Evolutionary conservation across 2,113 vertebrate species (phyloP).

Genomic region (Scomber scombrus): DNA sequence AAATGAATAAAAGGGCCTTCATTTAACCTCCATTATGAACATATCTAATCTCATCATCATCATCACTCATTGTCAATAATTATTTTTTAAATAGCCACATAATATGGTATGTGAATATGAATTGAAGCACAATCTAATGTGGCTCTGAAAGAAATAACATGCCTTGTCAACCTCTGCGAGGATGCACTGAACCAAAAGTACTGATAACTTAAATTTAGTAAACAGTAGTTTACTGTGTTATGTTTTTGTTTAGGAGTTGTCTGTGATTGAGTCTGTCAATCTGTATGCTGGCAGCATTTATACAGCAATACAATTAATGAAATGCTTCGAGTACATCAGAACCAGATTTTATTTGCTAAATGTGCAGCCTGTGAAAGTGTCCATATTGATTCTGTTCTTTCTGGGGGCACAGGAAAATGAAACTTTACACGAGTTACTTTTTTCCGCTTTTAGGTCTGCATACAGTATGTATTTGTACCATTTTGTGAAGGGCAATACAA

Average conservation of each 20-base stretch:
- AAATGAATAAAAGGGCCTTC: background rate
- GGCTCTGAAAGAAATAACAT: constrained; percentile 51
- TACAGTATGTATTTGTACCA: constrained; percentile 33
- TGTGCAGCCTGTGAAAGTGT: constrained; percentile 29
- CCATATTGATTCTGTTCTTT: constrained; percentile 25
- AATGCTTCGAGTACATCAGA: constrained; percentile 42
- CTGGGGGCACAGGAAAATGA: constrained; percentile 22
- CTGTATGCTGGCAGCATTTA: constrained; percentile 45
- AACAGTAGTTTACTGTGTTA: constrained; percentile 42
- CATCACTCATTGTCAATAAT: constrained; percentile 6
- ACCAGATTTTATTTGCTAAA: constrained; percentile 38
- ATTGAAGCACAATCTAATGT: constrained; percentile 73
- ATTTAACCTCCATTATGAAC: constrained; percentile 17
- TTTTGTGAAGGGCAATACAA: constrained; percentile 65
- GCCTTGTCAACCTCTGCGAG: constrained; percentile 63
- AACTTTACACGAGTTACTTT: background rate
- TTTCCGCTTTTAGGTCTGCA: constrained; percentile 33
- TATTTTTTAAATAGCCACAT: constrained; percentile 25
- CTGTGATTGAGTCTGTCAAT: constrained; percentile 44
- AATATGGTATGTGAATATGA: constrained; percentile 27
- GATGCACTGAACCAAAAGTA: constrained; percentile 72
- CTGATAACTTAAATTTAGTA: constrained; percentile 41
- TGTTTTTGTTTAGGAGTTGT: constrained; percentile 45
- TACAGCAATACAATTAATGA: constrained; percentile 71
- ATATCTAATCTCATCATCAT: constrained; percentile 33